Evolutionary conservation across 2,888 invertebrate genomes (phyloP).

Genomic region (Sclerodermus sp.): DNA sequence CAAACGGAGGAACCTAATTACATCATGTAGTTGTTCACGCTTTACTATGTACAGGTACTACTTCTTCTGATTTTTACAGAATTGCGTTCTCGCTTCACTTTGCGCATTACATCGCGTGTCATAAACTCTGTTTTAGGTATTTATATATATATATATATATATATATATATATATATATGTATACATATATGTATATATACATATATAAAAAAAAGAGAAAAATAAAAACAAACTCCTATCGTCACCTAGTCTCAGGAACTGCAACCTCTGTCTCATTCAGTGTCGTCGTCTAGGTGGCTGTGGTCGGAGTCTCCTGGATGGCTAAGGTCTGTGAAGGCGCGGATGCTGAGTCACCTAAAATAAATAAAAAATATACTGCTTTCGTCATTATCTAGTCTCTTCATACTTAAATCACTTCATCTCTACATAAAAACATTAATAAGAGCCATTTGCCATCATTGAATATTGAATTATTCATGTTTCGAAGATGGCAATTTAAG

Average conservation of each 20-base stretch:
- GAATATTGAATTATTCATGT: no score
- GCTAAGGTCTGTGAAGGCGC: slow-evolving; percentile 52
- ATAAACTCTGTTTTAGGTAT: not conserved
- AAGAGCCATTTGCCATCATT: no score
- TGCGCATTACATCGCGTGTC: not conserved
- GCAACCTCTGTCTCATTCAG: slow-evolving; percentile 48
- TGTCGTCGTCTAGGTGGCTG: slow-evolving; percentile 32
- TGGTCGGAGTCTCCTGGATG: slow-evolving; percentile 48
- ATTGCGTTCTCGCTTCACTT: slow-evolving; percentile 30
- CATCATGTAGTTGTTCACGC: slow-evolving; percentile 54
- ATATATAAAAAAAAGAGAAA: slow-evolving; percentile 18
- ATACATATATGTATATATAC: no score
- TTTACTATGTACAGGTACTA: slow-evolving; percentile 58
- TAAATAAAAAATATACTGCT: no score
- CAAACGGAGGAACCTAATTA: slow-evolving; percentile 58
- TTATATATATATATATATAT: no score
- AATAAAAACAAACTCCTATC: slow-evolving; percentile 37
- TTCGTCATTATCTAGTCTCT: no score
- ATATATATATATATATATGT: slow-evolving; percentile 20
- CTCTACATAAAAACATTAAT: no score
- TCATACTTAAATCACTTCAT: no score
- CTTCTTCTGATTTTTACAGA: slow-evolving; percentile 43
- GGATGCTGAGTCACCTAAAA: slow-evolving; percentile 51
- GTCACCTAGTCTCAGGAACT: slow-evolving; percentile 54
- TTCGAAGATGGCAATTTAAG: no score